A percentile compares a stretch with the other conserved stretches of the same genome.
phyloP scores from a whole-genome alignment of 2,113 vertebrate species.

The Mandrillus leucophaeus region DNA sequence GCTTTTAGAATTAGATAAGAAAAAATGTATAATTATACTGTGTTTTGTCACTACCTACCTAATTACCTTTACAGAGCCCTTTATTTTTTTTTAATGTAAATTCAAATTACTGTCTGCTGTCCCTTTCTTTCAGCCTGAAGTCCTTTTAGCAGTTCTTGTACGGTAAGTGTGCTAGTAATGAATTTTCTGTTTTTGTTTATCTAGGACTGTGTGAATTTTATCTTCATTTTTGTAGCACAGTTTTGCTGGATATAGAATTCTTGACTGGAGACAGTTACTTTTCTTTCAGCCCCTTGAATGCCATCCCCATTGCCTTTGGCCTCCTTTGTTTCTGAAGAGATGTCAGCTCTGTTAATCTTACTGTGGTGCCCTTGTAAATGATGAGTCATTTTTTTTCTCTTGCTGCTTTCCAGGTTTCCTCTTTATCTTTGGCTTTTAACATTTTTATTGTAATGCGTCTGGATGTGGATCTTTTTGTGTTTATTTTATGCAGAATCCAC shows the following conservation, averaged over 20 bases:
- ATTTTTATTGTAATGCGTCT: not conserved
- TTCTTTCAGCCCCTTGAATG: not conserved
- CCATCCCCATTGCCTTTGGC: not conserved
- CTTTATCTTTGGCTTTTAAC: not conserved
- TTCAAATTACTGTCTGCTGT: conserved; percentile 37
- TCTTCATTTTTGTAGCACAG: not conserved
- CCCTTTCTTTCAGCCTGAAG: not conserved
- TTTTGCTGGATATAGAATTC: not conserved
- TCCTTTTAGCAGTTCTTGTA: not conserved
- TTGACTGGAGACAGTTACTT: not conserved
- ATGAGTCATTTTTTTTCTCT: not conserved
- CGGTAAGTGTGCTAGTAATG: not conserved
- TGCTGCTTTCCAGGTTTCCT: not conserved
- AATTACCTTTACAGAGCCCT: conserved; percentile 2
- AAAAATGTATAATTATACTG: conserved; percentile 45
- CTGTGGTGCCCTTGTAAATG: not conserved
- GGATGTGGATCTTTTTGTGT: not conserved
- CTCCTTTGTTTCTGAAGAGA: not conserved
- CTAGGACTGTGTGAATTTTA: not conserved
- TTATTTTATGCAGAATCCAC: not conserved
- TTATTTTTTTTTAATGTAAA: not conserved
- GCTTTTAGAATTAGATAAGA: conserved; percentile 38
- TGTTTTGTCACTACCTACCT: conserved; percentile 44
- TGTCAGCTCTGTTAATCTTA: not conserved
- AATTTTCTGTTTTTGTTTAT: not conserved